Conservation (phyloP, 2,797 vertebrate genomes). For the Cercopithecus hamlyni region DNA sequence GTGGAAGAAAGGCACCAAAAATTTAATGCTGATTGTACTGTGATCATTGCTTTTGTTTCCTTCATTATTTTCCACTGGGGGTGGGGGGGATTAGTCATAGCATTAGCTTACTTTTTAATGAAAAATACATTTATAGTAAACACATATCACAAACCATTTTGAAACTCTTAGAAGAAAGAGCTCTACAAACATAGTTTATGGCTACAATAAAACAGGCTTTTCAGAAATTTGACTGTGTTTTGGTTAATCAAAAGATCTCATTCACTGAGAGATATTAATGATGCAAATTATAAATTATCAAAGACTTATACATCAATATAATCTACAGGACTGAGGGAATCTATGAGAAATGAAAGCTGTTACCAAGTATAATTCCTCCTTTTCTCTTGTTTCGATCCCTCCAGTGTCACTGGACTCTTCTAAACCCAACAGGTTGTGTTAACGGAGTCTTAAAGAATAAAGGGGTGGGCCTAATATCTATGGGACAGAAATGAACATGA, state of each 20-base stretch:
- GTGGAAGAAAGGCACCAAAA: background rate
- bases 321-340: background rate
- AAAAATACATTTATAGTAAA: background rate
- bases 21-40: background rate
- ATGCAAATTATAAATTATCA: background rate
- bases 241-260: background rate
- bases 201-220: background rate
- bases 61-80: background rate
- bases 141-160: background rate
- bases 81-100: background rate
- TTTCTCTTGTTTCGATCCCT: background rate
- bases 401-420: background rate
- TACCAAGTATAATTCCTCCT: background rate
- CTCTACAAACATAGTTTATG: background rate
- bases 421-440: background rate
- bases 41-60: background rate
- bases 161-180: background rate
- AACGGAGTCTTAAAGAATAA: background rate
- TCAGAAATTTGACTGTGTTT: background rate
- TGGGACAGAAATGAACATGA: background rate
- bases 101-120: background rate
- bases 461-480: background rate
- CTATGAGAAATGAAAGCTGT: background rate
- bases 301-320: background rate
- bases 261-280: background rate